These are phyloP conservation scores for Artemia sinica DNA, from an alignment of 2,888 invertebrate species.

Conservation along the genomic window DNA sequence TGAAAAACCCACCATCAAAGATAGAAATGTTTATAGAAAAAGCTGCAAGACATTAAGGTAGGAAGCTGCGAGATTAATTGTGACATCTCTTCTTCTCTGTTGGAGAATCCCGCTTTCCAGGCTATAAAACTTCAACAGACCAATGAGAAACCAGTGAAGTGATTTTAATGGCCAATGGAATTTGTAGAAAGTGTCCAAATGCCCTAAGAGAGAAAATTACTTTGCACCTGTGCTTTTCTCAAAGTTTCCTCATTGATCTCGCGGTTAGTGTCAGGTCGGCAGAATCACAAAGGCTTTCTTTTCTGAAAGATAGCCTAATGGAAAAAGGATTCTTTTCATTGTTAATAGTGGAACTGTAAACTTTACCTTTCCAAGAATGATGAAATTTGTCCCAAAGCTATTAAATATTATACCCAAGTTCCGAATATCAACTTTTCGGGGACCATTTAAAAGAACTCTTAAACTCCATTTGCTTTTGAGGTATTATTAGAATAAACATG, in stretches of 20 bases:
- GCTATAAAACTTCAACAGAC: background rate
- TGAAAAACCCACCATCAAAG: conserved; percentile 11
- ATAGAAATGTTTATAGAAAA: conserved; percentile 10
- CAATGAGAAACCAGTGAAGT: background rate
- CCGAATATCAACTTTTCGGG: no score
- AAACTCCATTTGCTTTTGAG: no score
- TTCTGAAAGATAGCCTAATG: background rate
- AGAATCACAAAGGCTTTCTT: conserved; percentile 1
- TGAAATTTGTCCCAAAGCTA: no score
- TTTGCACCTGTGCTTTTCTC: conserved; percentile 10
- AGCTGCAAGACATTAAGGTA: conserved; percentile 14
- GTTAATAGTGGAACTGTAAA: no score
- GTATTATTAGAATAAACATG: no score
- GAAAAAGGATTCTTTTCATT: conserved; percentile 1
- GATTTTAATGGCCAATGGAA: background rate
- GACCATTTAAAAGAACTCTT: no score
- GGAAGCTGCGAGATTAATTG: conserved; percentile 13
- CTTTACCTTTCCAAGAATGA: no score
- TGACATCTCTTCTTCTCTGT: conserved; percentile 11
- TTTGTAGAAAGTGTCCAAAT: background rate
- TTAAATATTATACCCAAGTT: no score
- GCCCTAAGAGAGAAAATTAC: background rate
- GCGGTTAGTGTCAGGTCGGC: conserved; percentile 11
- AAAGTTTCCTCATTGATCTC: background rate
- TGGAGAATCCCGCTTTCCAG: conserved; percentile 8